phyloP scores from a whole-genome alignment of 2,888 invertebrate species.

The Leptinotarsa haldemani region DNA sequence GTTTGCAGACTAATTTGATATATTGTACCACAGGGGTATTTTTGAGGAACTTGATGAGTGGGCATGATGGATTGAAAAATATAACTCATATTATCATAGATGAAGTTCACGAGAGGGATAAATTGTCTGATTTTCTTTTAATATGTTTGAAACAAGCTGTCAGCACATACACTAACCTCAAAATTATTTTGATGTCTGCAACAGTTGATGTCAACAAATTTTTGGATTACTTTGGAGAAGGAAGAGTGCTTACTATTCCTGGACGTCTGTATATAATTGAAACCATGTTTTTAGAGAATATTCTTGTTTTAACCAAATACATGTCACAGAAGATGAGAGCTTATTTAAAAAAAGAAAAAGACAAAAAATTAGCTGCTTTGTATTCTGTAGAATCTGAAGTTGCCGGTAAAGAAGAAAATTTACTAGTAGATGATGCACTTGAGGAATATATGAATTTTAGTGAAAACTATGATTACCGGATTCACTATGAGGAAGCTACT shows the following conservation, averaged over 20 bases:
- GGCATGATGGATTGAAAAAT: constrained; percentile 74
- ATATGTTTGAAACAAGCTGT: constrained; percentile 85
- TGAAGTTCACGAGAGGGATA: constrained; percentile 95
- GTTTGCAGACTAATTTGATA: constrained; percentile 83
- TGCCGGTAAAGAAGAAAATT: constrained; percentile 33
- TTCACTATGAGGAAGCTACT: constrained; percentile 52
- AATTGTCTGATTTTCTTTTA: constrained; percentile 91
- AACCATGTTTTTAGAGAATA: constrained; percentile 83
- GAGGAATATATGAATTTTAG: constrained; percentile 64
- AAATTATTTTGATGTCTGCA: constrained; percentile 94
- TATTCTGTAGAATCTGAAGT: constrained; percentile 29
- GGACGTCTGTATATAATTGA: constrained; percentile 82
- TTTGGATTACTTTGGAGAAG: constrained; percentile 84
- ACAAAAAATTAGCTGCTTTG: constrained; percentile 55
- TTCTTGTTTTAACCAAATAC: constrained; percentile 74
- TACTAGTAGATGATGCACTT: constrained; percentile 46
- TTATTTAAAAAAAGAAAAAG: constrained; percentile 52
- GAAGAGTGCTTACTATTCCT: constrained; percentile 81
- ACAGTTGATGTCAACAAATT: constrained; percentile 88
- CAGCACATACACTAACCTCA: constrained; percentile 76
- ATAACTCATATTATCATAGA: constrained; percentile 92
- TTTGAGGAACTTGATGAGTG: constrained; percentile 87
- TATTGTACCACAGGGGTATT: constrained; percentile 95
- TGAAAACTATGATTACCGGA: constrained; percentile 49
- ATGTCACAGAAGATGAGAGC: constrained; percentile 51